A percentile compares a stretch with the other conserved stretches of the same genome.
These are phyloP conservation scores for Diploptera punctata DNA, from an alignment of 2,888 invertebrate genomes.

Conservation along the genomic window DNA sequence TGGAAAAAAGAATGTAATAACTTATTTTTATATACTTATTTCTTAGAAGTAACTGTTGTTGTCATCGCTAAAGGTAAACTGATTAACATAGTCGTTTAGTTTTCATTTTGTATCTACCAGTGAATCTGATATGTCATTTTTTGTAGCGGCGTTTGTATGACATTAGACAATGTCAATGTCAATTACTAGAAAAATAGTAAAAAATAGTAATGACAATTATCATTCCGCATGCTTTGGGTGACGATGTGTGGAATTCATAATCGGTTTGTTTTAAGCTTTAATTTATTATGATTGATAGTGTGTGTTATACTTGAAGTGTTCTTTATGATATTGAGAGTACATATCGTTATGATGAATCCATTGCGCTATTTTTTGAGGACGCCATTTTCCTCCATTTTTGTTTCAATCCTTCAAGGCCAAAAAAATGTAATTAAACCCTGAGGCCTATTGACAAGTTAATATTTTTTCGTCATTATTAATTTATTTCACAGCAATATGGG, in stretches of 20 bases:
- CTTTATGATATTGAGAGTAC: neutral
- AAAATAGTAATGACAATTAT: slow-evolving; percentile 19
- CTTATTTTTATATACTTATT: slow-evolving; percentile 34
- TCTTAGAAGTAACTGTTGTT: slow-evolving; percentile 6
- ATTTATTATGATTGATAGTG: neutral
- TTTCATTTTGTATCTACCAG: slow-evolving; percentile 27
- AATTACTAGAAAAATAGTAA: slow-evolving; percentile 41
- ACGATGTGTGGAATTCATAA: neutral
- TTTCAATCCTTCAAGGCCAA: slow-evolving; percentile 30
- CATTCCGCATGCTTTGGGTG: neutral
- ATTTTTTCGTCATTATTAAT: neutral
- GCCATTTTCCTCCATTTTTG: slow-evolving; percentile 45
- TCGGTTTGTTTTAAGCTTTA: neutral
- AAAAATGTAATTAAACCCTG: slow-evolving; percentile 31
- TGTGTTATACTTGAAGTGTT: neutral
- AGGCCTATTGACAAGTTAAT: neutral
- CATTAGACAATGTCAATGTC: slow-evolving; percentile 44
- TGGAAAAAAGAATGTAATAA: slow-evolving; percentile 41
- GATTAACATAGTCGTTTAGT: slow-evolving; percentile 15
- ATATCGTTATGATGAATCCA: slow-evolving; percentile 26
- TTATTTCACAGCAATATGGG: neutral
- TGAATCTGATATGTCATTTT: slow-evolving; percentile 28
- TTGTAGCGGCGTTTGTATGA: slow-evolving; percentile 33
- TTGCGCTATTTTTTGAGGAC: slow-evolving; percentile 42
- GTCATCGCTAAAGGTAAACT: slow-evolving; percentile 26